A percentile compares a stretch with the other conserved stretches of the same genome.
Conservation (phyloP, 2,888 invertebrate species). For the Drosophila limbata region DNA sequence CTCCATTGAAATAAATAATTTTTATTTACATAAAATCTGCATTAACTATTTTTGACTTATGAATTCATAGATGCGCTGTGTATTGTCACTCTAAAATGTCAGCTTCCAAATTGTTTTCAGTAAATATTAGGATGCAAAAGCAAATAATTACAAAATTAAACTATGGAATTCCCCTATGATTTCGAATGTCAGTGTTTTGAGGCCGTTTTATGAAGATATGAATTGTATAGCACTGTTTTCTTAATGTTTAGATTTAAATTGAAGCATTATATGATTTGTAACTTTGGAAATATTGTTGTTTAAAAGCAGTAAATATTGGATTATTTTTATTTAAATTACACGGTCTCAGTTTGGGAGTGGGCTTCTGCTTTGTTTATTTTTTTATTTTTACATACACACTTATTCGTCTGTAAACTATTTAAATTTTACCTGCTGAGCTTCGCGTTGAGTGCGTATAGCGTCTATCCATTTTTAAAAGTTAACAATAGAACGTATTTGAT, state of each 20-base stretch:
- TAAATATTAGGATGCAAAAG: too few species aligned
- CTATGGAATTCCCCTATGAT: neutral
- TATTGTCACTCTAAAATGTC: neutral
- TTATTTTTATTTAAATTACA: neutral
- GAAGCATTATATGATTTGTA: neutral
- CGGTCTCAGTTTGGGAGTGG: neutral
- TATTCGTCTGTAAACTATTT: neutral
- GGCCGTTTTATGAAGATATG: neutral
- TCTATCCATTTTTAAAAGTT: slow-evolving; percentile 55
- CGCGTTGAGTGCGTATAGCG: slow-evolving; percentile 35
- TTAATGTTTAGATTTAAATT: neutral
- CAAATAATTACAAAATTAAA: too few species aligned
- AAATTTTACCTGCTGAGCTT: slow-evolving; percentile 60
- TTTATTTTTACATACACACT: neutral
- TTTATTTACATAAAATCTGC: neutral
- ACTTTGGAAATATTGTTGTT: neutral
- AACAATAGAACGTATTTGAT: slow-evolving; percentile 3
- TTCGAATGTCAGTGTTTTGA: neutral
- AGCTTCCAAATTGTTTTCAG: neutral
- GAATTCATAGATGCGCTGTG: neutral
- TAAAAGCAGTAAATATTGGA: neutral
- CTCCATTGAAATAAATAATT: neutral
- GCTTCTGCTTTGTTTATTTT: neutral
- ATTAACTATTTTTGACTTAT: neutral
- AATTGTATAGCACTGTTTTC: slow-evolving; percentile 4